These are phyloP conservation scores for Panurus biarmicus DNA, from an alignment of 2,113 vertebrate species.

Conservation along the genomic window DNA sequence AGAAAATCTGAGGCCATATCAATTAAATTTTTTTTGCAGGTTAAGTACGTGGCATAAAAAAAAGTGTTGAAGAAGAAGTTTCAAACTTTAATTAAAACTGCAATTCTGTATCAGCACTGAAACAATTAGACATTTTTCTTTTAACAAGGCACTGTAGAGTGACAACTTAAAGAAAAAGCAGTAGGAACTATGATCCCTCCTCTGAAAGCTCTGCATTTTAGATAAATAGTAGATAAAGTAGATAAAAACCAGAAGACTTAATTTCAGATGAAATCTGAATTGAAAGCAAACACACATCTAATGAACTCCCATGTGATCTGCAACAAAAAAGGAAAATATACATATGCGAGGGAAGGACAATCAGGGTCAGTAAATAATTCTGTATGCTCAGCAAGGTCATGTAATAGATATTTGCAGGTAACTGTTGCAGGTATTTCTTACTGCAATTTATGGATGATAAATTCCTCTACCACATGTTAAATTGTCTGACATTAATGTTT, in stretches of 20 bases:
- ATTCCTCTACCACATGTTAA: background rate
- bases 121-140: background rate
- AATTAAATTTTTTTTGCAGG: background rate
- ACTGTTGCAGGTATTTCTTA: background rate
- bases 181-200: background rate
- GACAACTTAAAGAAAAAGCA: background rate
- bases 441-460: background rate
- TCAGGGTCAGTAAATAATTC: background rate
- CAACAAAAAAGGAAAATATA: background rate
- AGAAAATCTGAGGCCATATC: background rate
- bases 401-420: background rate
- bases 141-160: background rate
- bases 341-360: background rate
- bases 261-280: background rate
- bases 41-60: background rate
- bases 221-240: background rate
- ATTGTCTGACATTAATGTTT: background rate
- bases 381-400: background rate
- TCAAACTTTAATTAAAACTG: background rate
- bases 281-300: background rate
- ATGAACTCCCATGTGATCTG: background rate
- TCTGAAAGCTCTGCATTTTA: background rate
- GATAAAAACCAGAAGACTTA: background rate
- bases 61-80: background rate
- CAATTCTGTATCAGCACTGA: background rate